A percentile compares a stretch with the other conserved stretches of the same genome.
These are phyloP conservation scores for Heteromormyrus szaboi DNA, from an alignment of 2,797 vertebrate species.

Conservation along the genomic window DNA sequence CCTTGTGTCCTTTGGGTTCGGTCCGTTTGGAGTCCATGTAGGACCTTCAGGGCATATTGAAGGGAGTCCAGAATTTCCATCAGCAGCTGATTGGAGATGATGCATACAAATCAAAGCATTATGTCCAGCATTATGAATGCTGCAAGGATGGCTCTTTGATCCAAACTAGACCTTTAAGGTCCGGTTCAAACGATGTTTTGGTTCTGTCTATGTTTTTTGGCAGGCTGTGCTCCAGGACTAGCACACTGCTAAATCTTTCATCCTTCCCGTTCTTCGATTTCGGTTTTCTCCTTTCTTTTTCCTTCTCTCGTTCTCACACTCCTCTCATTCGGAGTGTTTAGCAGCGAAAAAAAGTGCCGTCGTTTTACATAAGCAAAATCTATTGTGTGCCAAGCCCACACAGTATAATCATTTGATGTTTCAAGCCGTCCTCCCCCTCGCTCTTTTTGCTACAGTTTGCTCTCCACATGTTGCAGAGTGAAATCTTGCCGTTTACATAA, in stretches of 20 bases:
- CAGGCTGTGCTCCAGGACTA: conserved; percentile 12
- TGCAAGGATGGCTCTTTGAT: not conserved
- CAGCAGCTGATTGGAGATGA: not conserved
- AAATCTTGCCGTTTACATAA: conserved; percentile 14
- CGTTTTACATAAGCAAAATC: not conserved
- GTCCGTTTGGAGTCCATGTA: not conserved
- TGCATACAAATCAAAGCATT: not conserved
- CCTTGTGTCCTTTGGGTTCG: not conserved
- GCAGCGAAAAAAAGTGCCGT: not conserved
- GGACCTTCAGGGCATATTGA: not conserved
- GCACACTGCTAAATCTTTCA: not conserved
- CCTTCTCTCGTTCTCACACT: not conserved
- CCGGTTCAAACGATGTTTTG: conserved; percentile 17
- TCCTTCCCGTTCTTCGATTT: not conserved
- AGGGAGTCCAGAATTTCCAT: not conserved
- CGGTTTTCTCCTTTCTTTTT: not conserved
- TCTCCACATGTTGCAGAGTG: not conserved
- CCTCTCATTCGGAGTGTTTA: not conserved
- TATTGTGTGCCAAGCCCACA: not conserved
- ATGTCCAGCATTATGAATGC: not conserved
- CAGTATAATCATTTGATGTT: conserved; percentile 11
- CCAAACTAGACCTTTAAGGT: conserved; percentile 8
- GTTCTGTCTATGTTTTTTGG: conserved; percentile 18
- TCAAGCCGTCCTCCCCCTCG: not conserved
- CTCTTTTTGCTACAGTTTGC: not conserved